Base-by-base conservation (phyloP, 2,888 invertebrate species). In the Crepidodera aurea region DNA sequence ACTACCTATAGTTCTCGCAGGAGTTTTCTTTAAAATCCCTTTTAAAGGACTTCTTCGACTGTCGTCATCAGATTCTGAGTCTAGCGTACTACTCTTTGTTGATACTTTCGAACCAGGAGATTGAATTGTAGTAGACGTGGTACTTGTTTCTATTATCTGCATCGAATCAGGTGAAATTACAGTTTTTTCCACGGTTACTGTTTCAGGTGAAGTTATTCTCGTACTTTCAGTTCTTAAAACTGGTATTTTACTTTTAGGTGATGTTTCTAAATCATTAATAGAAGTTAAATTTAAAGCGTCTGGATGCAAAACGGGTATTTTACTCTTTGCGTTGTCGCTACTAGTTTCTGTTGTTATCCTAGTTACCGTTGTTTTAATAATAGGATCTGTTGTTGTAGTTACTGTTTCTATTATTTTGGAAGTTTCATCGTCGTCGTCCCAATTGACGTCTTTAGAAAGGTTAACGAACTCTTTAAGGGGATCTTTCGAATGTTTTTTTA, bases 1-100 rank as follows among this genome's bases (percentile, higher is more conserved):
- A 73, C 86, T 87, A 69, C 86, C 86, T 60, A 86, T 77, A 32
- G 85, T 85, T 74, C 84, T 81, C 12, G 69, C 62, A 19, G 64
- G 67, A 37, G 70, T 73, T 69, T 79, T 81, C 72, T 81, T 81
- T 63, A 81, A 69, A 46, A 80, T 80, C 7, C 81, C 78, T 69
- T 78, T 80, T 55, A 80, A 62, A 25, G 78, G 78, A 69, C 78
- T 78, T 64, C 75, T 76, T 34, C 69, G 64, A 54, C 71, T 73
- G 62, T 82, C 82, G 25, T 80, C 80, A 56, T 83, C 83, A n/a
- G 82, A 81, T 69, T 82, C 82, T 7, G 82, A 82, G 70, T 82
- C 81, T 44, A 79, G 59, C 7, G 77, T 78, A 64, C 75, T 76
- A 64, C 77, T 75, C 67, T 77, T 79, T 10, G 71, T 73, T 4